Evolutionary conservation across 30 jellyfish, hydroid and myxozoan species (phyloP).

Genomic region (Mastigias papua): DNA sequence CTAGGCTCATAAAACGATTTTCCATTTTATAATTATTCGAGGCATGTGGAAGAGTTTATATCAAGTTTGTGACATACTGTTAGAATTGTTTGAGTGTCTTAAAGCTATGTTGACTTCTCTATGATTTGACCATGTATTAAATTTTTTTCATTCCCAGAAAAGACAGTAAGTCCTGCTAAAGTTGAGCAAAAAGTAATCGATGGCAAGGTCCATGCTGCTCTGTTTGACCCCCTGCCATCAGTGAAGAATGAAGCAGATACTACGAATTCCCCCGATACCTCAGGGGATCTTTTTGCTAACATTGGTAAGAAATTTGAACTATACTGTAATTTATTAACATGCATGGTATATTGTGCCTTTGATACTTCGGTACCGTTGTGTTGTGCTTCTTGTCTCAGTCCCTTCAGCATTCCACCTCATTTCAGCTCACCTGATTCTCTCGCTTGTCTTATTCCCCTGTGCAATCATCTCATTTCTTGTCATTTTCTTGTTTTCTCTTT

Average conservation of each 20-base stretch:
- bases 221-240: constrained; percentile 82
- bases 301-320: constrained; percentile 47
- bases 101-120: too few relatives aligned
- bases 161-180: constrained; percentile 23
- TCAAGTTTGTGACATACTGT: too few relatives aligned
- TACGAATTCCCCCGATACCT: constrained; percentile 23
- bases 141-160: constrained; percentile 8
- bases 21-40: too few relatives aligned
- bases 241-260: constrained; percentile 76
- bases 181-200: constrained; percentile 14
- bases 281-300: constrained; percentile 79
- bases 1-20: too few relatives aligned
- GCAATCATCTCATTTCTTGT: too few relatives aligned
- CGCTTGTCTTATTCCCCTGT: too few relatives aligned
- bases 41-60: too few relatives aligned
- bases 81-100: too few relatives aligned
- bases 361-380: background rate
- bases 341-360: background rate
- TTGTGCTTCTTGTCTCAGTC: background rate
- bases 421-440: background rate
- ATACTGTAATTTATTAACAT: background rate
- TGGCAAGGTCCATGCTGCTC: constrained; percentile 79
- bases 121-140: background rate
- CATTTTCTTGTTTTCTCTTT: background rate
- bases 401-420: background rate